These are phyloP conservation scores for Emesis furor DNA, from an alignment of 2,888 invertebrate genomes.

Conservation along the genomic window DNA sequence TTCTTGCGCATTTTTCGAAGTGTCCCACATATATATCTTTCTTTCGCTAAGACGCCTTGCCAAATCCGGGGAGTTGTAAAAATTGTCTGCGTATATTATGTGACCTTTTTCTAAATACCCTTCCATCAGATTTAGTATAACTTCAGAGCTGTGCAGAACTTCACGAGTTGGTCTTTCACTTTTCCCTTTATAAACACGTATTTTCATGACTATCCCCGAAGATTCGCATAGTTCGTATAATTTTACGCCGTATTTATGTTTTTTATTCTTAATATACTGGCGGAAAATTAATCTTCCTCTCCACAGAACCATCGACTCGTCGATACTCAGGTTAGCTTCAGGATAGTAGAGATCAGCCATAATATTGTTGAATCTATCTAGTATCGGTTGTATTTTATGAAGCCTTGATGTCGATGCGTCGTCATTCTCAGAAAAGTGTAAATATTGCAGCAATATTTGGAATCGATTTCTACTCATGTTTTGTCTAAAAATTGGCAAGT, in stretches of 20 bases:
- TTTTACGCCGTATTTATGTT: no score
- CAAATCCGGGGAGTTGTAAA: conserved; percentile 51
- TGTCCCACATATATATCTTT: conserved; percentile 33
- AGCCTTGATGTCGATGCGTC: no score
- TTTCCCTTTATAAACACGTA: conserved; percentile 49
- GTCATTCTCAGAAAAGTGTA: no score
- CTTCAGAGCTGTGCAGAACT: conserved; percentile 50
- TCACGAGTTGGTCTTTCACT: conserved; percentile 32
- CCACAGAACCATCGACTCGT: neutral
- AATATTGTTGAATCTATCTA: no score
- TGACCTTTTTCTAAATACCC: conserved; percentile 52
- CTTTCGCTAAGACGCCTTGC: conserved; percentile 39
- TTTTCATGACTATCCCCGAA: conserved; percentile 44
- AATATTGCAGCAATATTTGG: no score
- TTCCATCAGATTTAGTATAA: conserved; percentile 50
- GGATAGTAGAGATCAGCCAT: no score
- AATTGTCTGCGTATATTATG: conserved; percentile 55
- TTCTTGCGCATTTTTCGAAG: no score
- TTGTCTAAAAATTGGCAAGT: no score
- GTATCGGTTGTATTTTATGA: no score
- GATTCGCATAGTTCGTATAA: no score
- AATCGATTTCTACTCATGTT: no score
- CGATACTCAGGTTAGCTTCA: neutral
- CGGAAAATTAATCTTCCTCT: conserved; percentile 8
- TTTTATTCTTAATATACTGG: no score